Base-by-base conservation (phyloP, 2,797 vertebrate genomes). In the Sarcophilus harrisii region DNA sequence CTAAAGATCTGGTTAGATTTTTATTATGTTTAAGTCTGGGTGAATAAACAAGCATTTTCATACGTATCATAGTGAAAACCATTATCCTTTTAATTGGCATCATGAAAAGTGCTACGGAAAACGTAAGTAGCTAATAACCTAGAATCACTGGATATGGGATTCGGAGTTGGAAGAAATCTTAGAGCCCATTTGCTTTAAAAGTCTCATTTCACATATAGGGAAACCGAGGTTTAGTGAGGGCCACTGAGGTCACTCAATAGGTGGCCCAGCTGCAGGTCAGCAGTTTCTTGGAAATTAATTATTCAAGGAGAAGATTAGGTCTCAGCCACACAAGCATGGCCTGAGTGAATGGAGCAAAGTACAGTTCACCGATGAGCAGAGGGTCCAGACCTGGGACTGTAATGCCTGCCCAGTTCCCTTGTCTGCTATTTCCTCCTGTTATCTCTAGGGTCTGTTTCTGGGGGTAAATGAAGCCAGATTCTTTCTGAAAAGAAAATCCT, bases 321-420 rank as follows among this genome's bases (percentile, higher is more conserved):
- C 92, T 94, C 2, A 0, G 29, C 32, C 4, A 24, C 1, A 2
- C 16, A 8, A n/a, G 5, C 0, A 54, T 81, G 2, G 93, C 59
- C 91, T 32, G 73, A 32, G 0, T 0, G 4, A 29, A 5, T 55
- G 93, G 49, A 95, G 38, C 30, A 0, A 24, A 49, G 1, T 87
- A 4, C 10, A 11, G 62, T 29, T 49, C 13, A 38, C 0, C 0
- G 1, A 92, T 1, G 89, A 60, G 38, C 45, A 10, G 58, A 29
- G 57, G 54, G 81, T 57, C 45, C 27, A 0, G 60, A 62, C n/a
- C 28, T 13, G 29, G 52, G 91, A n/a, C 6, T 32, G 13, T 59
- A 12, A 62, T 57, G 58, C 58, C 4, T 5, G 0, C 5, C 8
- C 16, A 24, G 93, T 54, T 49, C 10, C 57, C 45, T 13, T 0